Base-by-base conservation (phyloP, 2,797 vertebrate genomes). In the Tapera naevia region DNA sequence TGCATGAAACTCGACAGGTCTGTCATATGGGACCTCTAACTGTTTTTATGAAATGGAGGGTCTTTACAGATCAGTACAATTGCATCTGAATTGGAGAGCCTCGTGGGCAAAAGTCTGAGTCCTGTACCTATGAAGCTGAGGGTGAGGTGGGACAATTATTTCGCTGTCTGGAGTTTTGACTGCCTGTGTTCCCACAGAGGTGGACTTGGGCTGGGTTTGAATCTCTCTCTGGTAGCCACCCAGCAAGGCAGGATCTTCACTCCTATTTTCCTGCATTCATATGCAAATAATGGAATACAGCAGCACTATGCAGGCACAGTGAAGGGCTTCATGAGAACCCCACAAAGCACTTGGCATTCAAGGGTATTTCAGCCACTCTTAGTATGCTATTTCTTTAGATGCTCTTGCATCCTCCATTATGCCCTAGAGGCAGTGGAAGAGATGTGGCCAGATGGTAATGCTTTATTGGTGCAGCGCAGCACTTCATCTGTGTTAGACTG, bases 1-100 rank as follows among this genome's bases (percentile, higher is more conserved):
- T 5, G 19, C 9, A 1, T 45, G 21, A 39, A 57, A 17, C 21
- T 33, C 0, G 0, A 11, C 11, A 35, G 2, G 37, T 56, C n/a
- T 17, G 23, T 35, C 13, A 4, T 21, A 2, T 6, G 18, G 23
- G 41, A 28, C 23, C 24, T 75, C 51, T 56, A 19, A 37, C 11
- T 16, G 2, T 15, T 50, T 58, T n/a, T 66, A 32, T 46, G 30
- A 75, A 41, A 4, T 27, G 21, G 18, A 17, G 62, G 28, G 11
- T 53, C 39, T 41, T 41, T 41, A 14, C 39, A 41, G 39, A 14
- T 41, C 22, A 39, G 37, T 33, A 48, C 11, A 9, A 13, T 33
- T 22, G 17, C 9, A 10, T 7, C 32, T 54, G 58, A 80, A 50
- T 37, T 57, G 3, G 17, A 46, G 45, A 8, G 11, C 7, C 28